Base-by-base conservation (phyloP, 2,797 vertebrate genomes). In the Numenius phaeopus region DNA sequence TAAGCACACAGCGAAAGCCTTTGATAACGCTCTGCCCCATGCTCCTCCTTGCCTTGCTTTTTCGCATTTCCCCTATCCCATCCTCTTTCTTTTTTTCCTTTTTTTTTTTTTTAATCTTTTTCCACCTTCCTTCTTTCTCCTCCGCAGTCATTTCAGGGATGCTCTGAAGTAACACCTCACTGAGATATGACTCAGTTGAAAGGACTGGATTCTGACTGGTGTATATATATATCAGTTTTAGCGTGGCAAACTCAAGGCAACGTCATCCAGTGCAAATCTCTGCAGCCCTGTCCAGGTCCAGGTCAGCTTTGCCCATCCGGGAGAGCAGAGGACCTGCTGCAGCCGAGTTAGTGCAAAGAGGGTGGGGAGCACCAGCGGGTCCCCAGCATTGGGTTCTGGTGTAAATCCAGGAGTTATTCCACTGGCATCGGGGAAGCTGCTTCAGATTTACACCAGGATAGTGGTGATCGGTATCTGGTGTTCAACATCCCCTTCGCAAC, bases 1-100 rank as follows among this genome's bases (percentile, higher is more conserved):
- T 95, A 97, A 90, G 92, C 49, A 49, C 84, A 90, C 90, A 81
- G 19, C 2, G 1, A 55, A 85, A 91, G 84, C 79, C 81, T 96
- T 90, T 96, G 93, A 89, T 84, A 95, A 75, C 26, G 1, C 72
- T 59, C 47, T 92, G 87, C 82, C 80, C 92, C 6, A 0, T 58
- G 39, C 64, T 76, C 42, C 46, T 80, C 83, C 65, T 70, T 23
- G 23, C 27, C 30, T 58, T 66, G 58, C 10, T 23, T 18, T 39
- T n/a, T 34, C 7, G 6, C n/a, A 29, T 84, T 50, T 78, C 47
- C 80, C 23, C 65, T 69, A 40, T 39, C 23, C 7, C 14, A 4
- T 54, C 49, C 18, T 54, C 29, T 55, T 46, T 23, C 6, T 18
- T 52, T 72, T 57, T 44, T 42, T 7, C 3, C 4, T n/a, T 26